A percentile compares a stretch with the other conserved stretches of the same genome.
These are phyloP conservation scores for Struthidea cinerea DNA, from an alignment of 2,113 vertebrate species.

Conservation along the genomic window DNA sequence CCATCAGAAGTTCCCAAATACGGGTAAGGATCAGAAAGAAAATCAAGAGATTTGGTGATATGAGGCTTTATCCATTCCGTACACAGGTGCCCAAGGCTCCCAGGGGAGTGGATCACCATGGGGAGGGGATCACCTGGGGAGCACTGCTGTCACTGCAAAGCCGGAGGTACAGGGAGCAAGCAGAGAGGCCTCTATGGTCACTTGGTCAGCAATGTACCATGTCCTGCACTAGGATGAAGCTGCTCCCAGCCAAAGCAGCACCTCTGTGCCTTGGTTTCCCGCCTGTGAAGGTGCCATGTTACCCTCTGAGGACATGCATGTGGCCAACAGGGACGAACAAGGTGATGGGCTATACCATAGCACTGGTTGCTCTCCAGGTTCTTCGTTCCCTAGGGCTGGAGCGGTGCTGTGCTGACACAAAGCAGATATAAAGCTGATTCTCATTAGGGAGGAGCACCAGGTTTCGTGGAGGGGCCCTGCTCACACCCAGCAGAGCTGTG, in stretches of 20 bases:
- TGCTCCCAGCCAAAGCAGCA: not conserved
- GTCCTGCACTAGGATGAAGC: not conserved
- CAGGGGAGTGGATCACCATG: not conserved
- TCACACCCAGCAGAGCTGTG: rapidly evolving
- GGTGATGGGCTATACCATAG: not conserved
- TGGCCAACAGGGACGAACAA: not conserved
- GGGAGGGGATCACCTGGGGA: not conserved
- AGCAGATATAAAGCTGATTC: constrained; percentile 37
- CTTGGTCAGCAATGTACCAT: rapidly evolving
- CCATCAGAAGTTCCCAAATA: not conserved
- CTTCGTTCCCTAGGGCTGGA: not conserved
- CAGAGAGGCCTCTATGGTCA: not conserved
- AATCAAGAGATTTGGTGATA: not conserved
- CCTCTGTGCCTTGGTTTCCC: not conserved
- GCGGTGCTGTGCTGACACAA: not conserved
- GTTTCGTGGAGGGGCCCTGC: not conserved
- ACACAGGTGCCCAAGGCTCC: rapidly evolving
- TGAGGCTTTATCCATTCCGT: rapidly evolving
- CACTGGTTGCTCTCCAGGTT: not conserved
- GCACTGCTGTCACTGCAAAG: not conserved
- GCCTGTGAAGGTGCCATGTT: not conserved
- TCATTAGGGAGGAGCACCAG: not conserved
- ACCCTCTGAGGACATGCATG: rapidly evolving
- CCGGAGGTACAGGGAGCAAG: not conserved
- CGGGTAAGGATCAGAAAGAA: not conserved